A percentile compares a stretch with the other conserved stretches of the same genome.
These are phyloP conservation scores for Anaspis maculata DNA, from an alignment of 2,888 invertebrate species.

Conservation along the genomic window DNA sequence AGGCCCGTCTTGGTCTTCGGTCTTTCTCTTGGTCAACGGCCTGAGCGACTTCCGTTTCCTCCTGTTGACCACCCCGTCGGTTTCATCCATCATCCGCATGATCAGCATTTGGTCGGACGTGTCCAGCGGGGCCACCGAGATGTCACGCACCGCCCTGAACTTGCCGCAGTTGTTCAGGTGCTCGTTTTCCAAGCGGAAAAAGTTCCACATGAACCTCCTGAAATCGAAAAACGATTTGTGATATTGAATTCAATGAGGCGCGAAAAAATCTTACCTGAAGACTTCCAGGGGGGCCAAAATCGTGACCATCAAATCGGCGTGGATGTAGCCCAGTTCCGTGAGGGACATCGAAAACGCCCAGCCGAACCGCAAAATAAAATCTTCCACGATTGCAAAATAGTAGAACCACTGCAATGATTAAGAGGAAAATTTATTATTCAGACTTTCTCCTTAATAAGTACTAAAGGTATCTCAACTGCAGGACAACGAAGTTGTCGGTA, in stretches of 20 bases:
- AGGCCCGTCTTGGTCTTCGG: conserved; percentile 28
- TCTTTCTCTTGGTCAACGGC: conserved; percentile 41
- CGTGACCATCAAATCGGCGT: conserved; percentile 75
- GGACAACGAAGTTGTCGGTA: too few species aligned
- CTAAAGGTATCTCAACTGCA: too few species aligned
- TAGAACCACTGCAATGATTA: conserved; percentile 92
- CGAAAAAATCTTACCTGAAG: conserved; percentile 54
- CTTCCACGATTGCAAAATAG: conserved; percentile 94
- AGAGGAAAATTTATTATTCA: too few species aligned
- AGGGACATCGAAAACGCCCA: conserved; percentile 87
- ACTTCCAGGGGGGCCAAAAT: conserved; percentile 81
- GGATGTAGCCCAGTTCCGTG: conserved; percentile 67
- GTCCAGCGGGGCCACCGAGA: conserved; percentile 89
- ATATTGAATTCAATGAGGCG: background rate
- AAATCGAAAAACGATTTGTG: conserved; percentile 19
- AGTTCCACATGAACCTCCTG: conserved; percentile 97
- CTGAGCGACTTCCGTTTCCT: conserved; percentile 44
- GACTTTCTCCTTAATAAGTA: too few species aligned
- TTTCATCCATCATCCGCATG: conserved; percentile 91
- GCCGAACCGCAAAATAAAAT: conserved; percentile 83
- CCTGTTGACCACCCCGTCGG: conserved; percentile 77
- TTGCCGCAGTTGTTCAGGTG: conserved; percentile 99
- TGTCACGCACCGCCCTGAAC: conserved; percentile 96
- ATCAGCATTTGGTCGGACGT: conserved; percentile 87
- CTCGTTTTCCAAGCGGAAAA: conserved; percentile 98